Base-by-base conservation (phyloP, 2,113 vertebrate genomes). In the Hippocampus guttulatus region DNA sequence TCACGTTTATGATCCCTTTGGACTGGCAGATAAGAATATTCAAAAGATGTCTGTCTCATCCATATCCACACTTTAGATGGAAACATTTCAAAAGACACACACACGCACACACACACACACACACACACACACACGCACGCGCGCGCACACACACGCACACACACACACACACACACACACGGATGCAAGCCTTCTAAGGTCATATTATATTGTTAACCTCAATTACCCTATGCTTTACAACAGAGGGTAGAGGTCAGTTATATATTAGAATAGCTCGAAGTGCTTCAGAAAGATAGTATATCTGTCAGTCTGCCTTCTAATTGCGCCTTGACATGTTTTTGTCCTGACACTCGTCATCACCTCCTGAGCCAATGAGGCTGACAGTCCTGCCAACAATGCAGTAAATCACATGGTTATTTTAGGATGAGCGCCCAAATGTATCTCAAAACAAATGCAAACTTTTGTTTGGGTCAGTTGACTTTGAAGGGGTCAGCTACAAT, bases 141-240 rank as follows among this genome's bases (percentile, higher is more conserved):
- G 58, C 54, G 16, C 52, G 73, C 30, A 5, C 30, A 5, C 30
- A 5, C 30, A 3, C 14, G 2, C 27, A 62, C 61, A 21, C 33
- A 62, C 54, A 20, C 52, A 74, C 33, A 7, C 33, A 0, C 1
- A 5, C 33, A 7, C 1, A 0, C 27, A 62, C 61, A 40, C 20
- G 1, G 33, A 63, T 54, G 21, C 52, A 76, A 21, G 68, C 16
- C 71, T 49, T 79, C 67, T 75, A 69, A 77, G 84, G 76, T 82
- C 76, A 79, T 82, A 87, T 80, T 75, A 79, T 49, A 83, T 57
- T 75, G 76, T 86, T 88, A 76, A 88, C 87, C 87, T 89, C 87
- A 89, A 85, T 90, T 88, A 88, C 67, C 67, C 70, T 1, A 11
- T 68, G 69, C 61, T 79, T 77, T 81, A 81, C 84, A 85, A 72